Percentiles rank a stretch among this genome's conserved stretches.
Conservation (phyloP, 2,888 invertebrate species). For the Mythimna lalbum region DNA sequence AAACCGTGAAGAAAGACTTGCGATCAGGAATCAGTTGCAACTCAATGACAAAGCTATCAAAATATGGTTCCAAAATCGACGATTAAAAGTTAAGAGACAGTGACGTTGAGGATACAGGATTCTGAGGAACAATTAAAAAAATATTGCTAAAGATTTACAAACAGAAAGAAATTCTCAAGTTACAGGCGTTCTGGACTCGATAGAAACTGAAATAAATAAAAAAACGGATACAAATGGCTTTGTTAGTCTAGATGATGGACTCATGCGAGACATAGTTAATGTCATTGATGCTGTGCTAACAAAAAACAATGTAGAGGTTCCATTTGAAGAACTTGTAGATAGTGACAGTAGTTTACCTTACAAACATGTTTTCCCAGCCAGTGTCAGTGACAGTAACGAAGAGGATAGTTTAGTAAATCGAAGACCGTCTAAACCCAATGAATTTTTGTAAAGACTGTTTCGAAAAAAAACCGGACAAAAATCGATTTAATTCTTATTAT, state of each 20-base stretch:
- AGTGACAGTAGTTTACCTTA: conserved; percentile 64
- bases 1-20: conserved; percentile 92
- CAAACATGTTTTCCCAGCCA: conserved; percentile 81
- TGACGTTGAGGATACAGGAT: too few species aligned
- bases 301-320: background rate
- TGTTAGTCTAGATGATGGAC: background rate
- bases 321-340: background rate
- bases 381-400: conserved; percentile 58
- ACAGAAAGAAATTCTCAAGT: too few species aligned
- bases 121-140: too few species aligned
- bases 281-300: conserved; percentile 68
- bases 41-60: conserved; percentile 94
- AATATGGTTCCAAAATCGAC: conserved; percentile 82
- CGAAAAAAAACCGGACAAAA: too few species aligned
- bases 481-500: too few species aligned
- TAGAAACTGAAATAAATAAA: conserved; percentile 73
- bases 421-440: conserved; percentile 58
- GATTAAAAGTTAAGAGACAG: too few species aligned
- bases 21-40: conserved; percentile 91
- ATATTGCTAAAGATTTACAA: too few species aligned
- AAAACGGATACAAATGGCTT: conserved; percentile 69
- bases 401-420: conserved; percentile 63
- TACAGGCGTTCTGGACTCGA: conserved; percentile 15
- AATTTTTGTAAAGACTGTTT: conserved; percentile 67
- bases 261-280: background rate